These are phyloP conservation scores for Chymomyza costata DNA, from an alignment of 1,140 invertebrate species.

Conservation along the genomic window DNA sequence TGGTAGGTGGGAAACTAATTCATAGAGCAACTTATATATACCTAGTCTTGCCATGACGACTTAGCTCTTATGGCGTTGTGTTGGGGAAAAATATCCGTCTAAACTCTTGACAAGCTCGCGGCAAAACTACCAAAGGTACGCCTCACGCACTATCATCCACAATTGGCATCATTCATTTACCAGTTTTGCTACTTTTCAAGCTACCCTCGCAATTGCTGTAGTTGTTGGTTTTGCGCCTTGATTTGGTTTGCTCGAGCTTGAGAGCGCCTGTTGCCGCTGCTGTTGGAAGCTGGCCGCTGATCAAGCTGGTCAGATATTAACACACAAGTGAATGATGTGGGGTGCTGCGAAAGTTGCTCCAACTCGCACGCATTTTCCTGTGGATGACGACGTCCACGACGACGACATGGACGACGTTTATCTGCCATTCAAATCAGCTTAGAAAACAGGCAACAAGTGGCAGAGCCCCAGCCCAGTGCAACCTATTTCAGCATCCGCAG, in stretches of 20 bases:
- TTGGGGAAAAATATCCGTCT: no score
- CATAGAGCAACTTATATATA: no score
- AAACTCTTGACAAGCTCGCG: no score
- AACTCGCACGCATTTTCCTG: constrained; percentile 11
- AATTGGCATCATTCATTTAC: no score
- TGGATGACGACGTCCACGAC: neutral
- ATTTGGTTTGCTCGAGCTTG: constrained; percentile 3
- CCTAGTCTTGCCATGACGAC: no score
- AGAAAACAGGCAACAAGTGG: constrained; percentile 53
- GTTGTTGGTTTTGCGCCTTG: neutral
- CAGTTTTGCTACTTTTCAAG: no score
- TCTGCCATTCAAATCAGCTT: constrained; percentile 71
- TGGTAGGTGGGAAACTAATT: no score
- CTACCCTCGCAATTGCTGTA: no score
- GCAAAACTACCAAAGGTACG: no score
- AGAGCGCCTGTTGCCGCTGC: neutral
- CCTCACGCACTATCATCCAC: no score
- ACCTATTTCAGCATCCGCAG: constrained; percentile 5
- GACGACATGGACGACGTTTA: constrained; percentile 24
- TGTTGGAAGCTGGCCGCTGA: constrained; percentile 31
- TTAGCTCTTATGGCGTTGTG: no score
- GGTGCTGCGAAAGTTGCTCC: constrained; percentile 60
- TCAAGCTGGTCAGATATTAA: constrained; percentile 60
- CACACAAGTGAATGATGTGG: constrained; percentile 48
- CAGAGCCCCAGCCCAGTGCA: constrained; percentile 11